phyloP scores from a whole-genome alignment of 2,888 invertebrate genomes.

The Ophonus ardosiacus region DNA sequence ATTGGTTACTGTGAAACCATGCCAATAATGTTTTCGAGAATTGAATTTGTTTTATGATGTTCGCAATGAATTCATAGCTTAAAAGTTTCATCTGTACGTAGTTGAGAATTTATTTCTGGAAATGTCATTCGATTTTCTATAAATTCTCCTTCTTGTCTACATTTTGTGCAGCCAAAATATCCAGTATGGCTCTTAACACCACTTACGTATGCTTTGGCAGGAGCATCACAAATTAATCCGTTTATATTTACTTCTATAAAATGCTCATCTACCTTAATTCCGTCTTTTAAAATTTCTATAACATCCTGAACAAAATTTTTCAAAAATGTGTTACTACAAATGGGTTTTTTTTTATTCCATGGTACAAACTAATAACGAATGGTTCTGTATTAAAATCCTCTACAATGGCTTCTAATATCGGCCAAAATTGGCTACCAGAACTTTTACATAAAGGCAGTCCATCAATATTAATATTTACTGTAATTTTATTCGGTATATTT shows the following conservation, averaged over 20 bases:
- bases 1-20: constrained; percentile 64
- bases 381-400: no score
- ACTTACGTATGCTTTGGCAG: not conserved
- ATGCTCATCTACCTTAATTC: constrained; percentile 47
- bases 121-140: constrained; percentile 55
- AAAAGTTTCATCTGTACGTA: no score
- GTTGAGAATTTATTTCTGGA: no score
- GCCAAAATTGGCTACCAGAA: constrained; percentile 68
- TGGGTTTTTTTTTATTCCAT: constrained; percentile 66
- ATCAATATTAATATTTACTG: constrained; percentile 67
- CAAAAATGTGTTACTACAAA: constrained; percentile 65
- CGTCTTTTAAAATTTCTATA: constrained; percentile 58
- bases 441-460: constrained; percentile 67
- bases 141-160: constrained; percentile 66
- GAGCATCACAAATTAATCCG: not conserved
- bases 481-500: constrained; percentile 52
- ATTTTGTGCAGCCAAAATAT: not conserved
- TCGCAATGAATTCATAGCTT: no score
- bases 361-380: constrained; percentile 63
- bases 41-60: constrained; percentile 64
- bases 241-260: constrained; percentile 59
- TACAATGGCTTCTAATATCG: constrained; percentile 64
- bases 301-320: constrained; percentile 66
- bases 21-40: constrained; percentile 62
- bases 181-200: constrained; percentile 67